Evolutionary conservation across 2,888 invertebrate species (phyloP), one percentile per base, ranked within the genome.

Genomic region (Nyleta sp.): DNA sequence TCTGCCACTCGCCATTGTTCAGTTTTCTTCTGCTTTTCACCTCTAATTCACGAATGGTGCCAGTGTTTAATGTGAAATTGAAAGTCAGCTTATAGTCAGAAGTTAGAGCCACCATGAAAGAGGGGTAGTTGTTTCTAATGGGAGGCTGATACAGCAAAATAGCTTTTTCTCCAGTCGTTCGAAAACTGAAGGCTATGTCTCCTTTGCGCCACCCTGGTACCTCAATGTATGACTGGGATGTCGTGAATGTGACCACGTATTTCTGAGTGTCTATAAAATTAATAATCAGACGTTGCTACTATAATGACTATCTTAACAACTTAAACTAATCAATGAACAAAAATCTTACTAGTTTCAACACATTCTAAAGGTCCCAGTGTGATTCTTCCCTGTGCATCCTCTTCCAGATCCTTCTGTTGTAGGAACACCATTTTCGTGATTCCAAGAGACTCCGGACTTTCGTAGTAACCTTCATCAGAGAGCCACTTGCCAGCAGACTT

Each of bases 1-100:
- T 97, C 90, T 98, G 98, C 98, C 98, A 98, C 89, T 97, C 97
- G 0, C 98, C 98, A 57, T 96, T 96, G 88, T 97, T 98, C 52
- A 98, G 92, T 87, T 95, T 95, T 48, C 95, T 92, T 81, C 95
- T 94, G 2, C 97, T 97, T 86, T 95, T 95, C 78, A 98, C 96
- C 46, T 95, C 96, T 73, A 97, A 91, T 87, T 95, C 96, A 81
- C 96, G 94, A 52, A 95, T 95, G 6, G 95, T 95, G 0, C 96
- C 96, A 35, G 96, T 97, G 91, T 96, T 97, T 28, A 96, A 91
- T 0, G 97, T 96, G 86, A 97, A 97, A 90, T 97, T 97, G 91
- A 97, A 97, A 7, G 96, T 96, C 80, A 97, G 91, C 84, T 95
- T 95, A 90, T 96, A 96, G 92, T 97, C 96, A 93, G 91, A 82